These are phyloP conservation scores for Cyanoderma ruficeps DNA, from an alignment of 2,113 vertebrate genomes.

Conservation along the genomic window DNA sequence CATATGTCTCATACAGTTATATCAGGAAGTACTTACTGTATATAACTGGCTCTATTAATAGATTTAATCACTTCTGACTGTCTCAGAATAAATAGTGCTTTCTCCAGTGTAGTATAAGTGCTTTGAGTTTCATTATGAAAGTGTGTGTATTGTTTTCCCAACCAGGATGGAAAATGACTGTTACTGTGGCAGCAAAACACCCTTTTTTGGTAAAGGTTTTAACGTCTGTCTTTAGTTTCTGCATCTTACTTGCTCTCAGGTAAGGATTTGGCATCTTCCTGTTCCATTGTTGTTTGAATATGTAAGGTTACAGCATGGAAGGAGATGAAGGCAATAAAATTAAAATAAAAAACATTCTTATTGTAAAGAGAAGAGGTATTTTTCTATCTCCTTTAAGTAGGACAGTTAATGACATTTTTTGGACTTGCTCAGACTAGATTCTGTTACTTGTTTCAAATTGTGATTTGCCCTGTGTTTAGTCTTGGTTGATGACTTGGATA, in stretches of 20 bases:
- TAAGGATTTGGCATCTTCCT: background rate
- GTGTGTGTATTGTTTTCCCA: background rate
- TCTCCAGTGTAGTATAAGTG: background rate
- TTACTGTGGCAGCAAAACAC: background rate
- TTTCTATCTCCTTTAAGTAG: background rate
- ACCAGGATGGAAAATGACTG: background rate
- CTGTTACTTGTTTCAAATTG: background rate
- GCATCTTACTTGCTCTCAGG: background rate
- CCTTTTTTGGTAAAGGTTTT: background rate
- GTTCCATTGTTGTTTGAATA: background rate
- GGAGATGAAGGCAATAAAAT: background rate
- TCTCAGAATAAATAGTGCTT: slow-evolving; percentile 24
- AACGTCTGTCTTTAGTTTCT: background rate
- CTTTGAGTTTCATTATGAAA: background rate
- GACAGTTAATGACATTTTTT: background rate
- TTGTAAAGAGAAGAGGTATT: background rate
- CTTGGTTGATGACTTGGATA: background rate
- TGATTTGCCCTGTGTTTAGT: background rate
- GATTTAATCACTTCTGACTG: background rate
- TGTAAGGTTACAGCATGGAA: background rate
- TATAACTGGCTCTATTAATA: background rate
- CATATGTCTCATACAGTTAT: background rate
- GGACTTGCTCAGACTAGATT: background rate
- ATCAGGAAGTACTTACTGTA: background rate
- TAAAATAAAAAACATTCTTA: background rate